Percentiles rank a stretch among this genome's conserved stretches.
These are phyloP conservation scores for Noctua comes DNA, from an alignment of 2,888 invertebrate species.

Conservation along the genomic window DNA sequence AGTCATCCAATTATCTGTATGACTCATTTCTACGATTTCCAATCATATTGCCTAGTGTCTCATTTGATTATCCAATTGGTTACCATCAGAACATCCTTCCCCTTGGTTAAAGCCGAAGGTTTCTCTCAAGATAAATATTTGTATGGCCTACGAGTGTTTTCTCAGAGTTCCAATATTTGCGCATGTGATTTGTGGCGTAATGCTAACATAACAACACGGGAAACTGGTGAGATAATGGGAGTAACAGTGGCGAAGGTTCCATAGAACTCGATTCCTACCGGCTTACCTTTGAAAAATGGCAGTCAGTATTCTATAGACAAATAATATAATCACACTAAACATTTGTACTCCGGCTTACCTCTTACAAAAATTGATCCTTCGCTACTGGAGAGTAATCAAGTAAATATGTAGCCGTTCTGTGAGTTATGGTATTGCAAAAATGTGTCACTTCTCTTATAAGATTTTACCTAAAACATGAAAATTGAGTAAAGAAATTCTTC, in stretches of 20 bases:
- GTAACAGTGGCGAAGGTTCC: no score
- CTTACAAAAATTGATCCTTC: no score
- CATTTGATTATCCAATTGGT: slow-evolving; percentile 37
- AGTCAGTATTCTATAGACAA: no score
- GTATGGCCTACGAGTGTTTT: slow-evolving; percentile 30
- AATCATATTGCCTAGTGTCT: neutral
- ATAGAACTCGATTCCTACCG: no score
- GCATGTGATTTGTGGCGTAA: slow-evolving; percentile 26
- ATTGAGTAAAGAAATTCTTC: neutral
- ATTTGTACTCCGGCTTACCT: no score
- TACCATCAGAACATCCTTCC: slow-evolving; percentile 6
- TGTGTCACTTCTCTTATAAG: neutral
- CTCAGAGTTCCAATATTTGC: slow-evolving; percentile 37
- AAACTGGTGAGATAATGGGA: neutral
- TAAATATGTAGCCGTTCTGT: neutral
- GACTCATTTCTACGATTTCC: slow-evolving; percentile 29
- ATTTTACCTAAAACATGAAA: slow-evolving; percentile 4
- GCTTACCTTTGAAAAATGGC: no score
- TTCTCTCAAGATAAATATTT: slow-evolving; percentile 40
- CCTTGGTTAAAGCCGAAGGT: slow-evolving; percentile 17
- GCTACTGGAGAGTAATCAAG: slow-evolving; percentile 1
- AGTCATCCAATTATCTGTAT: slow-evolving; percentile 4
- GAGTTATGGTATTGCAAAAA: no score
- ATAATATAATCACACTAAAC: no score
- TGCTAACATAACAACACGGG: slow-evolving; percentile 8